Percentiles rank a stretch among this genome's conserved stretches.
phyloP scores from a whole-genome alignment of 2,888 invertebrate genomes.

The Folsomia candida region DNA sequence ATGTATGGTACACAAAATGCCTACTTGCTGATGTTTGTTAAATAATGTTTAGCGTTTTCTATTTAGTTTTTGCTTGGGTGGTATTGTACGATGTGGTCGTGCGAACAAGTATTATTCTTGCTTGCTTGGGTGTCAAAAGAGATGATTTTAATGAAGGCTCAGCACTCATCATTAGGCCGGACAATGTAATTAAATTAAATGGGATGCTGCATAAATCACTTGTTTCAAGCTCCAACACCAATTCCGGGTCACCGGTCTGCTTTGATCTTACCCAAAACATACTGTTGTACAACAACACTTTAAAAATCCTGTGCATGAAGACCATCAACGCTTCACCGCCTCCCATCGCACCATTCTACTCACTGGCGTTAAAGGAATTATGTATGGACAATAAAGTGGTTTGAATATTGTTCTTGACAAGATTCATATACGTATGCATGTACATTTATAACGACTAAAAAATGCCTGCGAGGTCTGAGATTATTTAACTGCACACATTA shows the following conservation, averaged over 20 bases:
- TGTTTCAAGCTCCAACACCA: constrained; percentile 27
- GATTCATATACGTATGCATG: too few species aligned
- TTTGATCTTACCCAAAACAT: constrained; percentile 39
- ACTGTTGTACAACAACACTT: constrained; percentile 16
- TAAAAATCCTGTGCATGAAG: neutral
- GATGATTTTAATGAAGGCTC: constrained; percentile 40
- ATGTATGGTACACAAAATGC: too few species aligned
- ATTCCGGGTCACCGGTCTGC: constrained; percentile 42
- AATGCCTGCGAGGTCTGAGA: too few species aligned
- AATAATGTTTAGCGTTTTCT: constrained; percentile 40
- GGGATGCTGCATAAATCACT: constrained; percentile 45
- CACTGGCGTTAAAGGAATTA: too few species aligned
- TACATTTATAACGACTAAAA: too few species aligned
- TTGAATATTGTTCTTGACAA: too few species aligned
- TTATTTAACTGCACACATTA: too few species aligned
- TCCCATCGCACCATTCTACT: neutral
- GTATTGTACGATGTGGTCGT: neutral
- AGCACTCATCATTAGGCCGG: constrained; percentile 45
- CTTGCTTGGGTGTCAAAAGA: constrained; percentile 34
- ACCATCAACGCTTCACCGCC: constrained; percentile 2
- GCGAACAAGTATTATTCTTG: constrained; percentile 16
- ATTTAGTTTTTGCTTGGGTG: constrained; percentile 42
- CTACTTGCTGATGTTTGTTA: too few species aligned
- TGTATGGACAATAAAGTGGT: too few species aligned
- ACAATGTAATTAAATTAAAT: constrained; percentile 49